Percentiles rank a stretch among this genome's conserved stretches.
Evolutionary conservation across 2,113 vertebrate species (phyloP).

Genomic region (Athene cunicularia): DNA sequence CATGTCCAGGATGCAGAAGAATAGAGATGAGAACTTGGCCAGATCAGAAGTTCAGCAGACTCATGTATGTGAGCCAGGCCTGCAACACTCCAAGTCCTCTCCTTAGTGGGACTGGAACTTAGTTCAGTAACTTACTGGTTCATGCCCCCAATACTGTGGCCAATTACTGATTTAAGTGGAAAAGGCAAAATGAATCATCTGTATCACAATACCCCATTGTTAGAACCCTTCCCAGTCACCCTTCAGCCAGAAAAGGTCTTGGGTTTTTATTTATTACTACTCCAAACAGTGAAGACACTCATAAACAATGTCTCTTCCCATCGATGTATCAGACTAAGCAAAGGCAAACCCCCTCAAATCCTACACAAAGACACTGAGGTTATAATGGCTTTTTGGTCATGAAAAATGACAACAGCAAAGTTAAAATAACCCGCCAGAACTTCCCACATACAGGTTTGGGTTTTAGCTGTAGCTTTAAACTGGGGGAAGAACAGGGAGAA

Average conservation of each 20-base stretch:
- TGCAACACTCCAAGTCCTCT: background rate
- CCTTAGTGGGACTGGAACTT: background rate
- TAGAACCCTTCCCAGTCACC: background rate
- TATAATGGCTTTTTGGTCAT: background rate
- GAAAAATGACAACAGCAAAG: background rate
- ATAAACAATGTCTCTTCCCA: background rate
- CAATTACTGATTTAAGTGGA: background rate
- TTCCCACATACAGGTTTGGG: accelerated
- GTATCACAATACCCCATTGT: background rate
- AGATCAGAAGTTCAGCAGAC: background rate
- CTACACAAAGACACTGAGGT: background rate
- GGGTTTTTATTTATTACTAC: background rate
- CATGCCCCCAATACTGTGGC: background rate
- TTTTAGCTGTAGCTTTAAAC: background rate
- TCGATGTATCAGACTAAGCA: background rate
- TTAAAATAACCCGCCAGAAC: background rate
- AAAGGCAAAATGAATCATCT: background rate
- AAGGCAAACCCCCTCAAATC: background rate
- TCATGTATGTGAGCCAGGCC: accelerated
- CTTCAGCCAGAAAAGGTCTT: background rate
- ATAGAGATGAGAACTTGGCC: background rate
- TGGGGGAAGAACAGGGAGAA: background rate
- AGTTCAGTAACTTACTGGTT: background rate
- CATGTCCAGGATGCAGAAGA: background rate
- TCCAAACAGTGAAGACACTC: background rate